Evolutionary conservation across 2,113 vertebrate species (phyloP), one percentile per base, ranked within the genome.

Genomic region (Eulemur rufifrons): DNA sequence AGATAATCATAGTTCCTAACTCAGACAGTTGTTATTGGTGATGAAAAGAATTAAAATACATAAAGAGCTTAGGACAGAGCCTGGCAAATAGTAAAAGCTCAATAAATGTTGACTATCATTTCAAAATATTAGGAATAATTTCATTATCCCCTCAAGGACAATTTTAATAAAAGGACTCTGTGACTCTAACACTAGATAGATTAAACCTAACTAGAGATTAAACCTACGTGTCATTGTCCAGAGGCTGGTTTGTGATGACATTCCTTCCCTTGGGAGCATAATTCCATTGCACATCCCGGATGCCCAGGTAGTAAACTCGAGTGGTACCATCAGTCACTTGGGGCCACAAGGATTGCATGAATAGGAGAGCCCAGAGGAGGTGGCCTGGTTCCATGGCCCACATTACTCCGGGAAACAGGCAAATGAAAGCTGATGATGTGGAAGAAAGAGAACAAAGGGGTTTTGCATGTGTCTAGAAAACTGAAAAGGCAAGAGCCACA

Each of bases 301-400:
- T 98, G 3, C 98, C 98, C 97, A 99, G 59, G 94, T 98, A 98
- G 95, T 99, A 98, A 61, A 98, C 93, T 94, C 98, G 95, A 92
- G 89, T 98, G 50, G 93, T 50, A 66, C 97, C 98, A 42, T 25
- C 93, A 76, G 95, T 97, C 86, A 92, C 73, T 0, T 9, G 0
- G 0, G 95, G 95, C 13, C 94, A 92, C 3, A 97, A 83, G 2
- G 76, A 0, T 5, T 97, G 95, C 89, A 97, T 10, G 69, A 84
- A 96, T 45, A 98, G 91, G 66, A 97, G 45, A 73, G 85, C 2
- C 56, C 97, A 97, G 64, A 98, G 54, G 4, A 97, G 71, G n/a
- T 94, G 71, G 20, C 96, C 66, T 89, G 92, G 56, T n/a, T 96
- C 73, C 97, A 95, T 97, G 91, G 45, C 59, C 88, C 88, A 92